Evolutionary conservation across 2,888 invertebrate species (phyloP), one percentile per base, ranked within the genome.

Genomic region (Oligia fasciuncula): DNA sequence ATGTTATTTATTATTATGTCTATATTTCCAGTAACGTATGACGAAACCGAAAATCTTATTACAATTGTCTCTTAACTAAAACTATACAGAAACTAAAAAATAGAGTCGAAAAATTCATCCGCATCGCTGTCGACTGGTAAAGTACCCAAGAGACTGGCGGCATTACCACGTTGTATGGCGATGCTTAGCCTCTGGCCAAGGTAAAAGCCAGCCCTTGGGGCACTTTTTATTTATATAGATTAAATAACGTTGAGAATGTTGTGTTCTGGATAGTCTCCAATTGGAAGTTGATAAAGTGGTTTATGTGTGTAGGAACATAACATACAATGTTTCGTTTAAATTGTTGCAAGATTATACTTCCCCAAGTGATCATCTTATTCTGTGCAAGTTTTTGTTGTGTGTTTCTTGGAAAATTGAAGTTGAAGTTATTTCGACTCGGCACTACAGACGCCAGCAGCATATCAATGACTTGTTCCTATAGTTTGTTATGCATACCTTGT

Each of bases 401-500:
- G 81, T 81, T 90, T 91, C 91, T 91, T 88, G 88, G 91, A 88
- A 90, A 91, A 87, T 86, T 87, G 62, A 86, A 90, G 88, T 86
- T 86, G 75, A 90, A 87, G 83, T 90, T 90, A 90, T 91, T 91
- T 91, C 85, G 87, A 89, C 87, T 87, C 84, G 76, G 86, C 86
- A 85, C 80, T 83, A 86, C 77, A 89, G 90, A 90, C 91, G 90
- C 88, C 87, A 86, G 85, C 83, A 91, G 94, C 92, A 94, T 94
- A 92, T 91, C 90, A 93, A 94, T 93, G 85, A 84, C 84, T 73
- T 77, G 80, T 72, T 89, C 91, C 86, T 91, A 88, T 88, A 89
- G 88, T 91, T 92, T 93, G 90, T 91, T 93, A 93, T 93, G 91
- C 93, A 93, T 93, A 88, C 89, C 90, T 89, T 85, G 90, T 90